Conservation (phyloP, 2,797 vertebrate genomes). For the Paratrypauchen microcephalus region DNA sequence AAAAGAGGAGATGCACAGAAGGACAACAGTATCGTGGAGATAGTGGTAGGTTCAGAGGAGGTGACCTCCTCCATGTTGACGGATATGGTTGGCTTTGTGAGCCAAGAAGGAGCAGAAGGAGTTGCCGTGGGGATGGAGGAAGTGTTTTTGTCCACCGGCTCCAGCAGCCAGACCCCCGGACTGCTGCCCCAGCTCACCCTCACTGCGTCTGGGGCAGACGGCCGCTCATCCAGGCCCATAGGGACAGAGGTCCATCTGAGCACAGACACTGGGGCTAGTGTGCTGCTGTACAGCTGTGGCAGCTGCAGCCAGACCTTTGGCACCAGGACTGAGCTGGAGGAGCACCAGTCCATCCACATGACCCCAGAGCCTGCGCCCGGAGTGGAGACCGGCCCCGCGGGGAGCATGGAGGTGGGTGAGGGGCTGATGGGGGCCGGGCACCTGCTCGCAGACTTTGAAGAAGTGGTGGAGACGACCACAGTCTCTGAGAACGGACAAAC, state of each 20-base stretch:
- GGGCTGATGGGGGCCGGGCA: conserved; percentile 77
- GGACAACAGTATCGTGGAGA: conserved; percentile 57
- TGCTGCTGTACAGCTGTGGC: conserved; percentile 85
- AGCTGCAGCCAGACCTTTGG: conserved; percentile 86
- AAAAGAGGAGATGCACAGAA: conserved; percentile 45
- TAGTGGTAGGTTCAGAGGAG: conserved; percentile 69
- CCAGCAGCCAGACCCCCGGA: conserved; percentile 52
- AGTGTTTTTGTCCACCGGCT: conserved; percentile 74
- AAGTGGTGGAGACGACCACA: conserved; percentile 82
- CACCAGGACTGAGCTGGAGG: conserved; percentile 81
- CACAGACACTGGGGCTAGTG: conserved; percentile 76
- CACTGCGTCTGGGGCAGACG: conserved; percentile 49
- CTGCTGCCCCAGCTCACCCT: conserved; percentile 72
- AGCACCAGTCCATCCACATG: conserved; percentile 83
- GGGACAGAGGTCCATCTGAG: conserved; percentile 77
- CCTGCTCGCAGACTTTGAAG: conserved; percentile 81
- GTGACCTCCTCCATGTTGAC: conserved; percentile 77
- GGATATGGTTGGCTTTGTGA: conserved; percentile 81
- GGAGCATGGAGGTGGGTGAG: conserved; percentile 67
- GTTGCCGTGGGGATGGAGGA: conserved; percentile 78
- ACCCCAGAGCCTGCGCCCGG: conserved; percentile 43
- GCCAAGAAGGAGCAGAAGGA: conserved; percentile 72
- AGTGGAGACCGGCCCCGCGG: conserved; percentile 44
- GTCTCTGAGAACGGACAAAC: conserved; percentile 76
- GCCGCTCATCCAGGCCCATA: conserved; percentile 61